Evolutionary conservation across 1,140 invertebrate genomes (phyloP).

Genomic region (Andrena cerasifolii): DNA sequence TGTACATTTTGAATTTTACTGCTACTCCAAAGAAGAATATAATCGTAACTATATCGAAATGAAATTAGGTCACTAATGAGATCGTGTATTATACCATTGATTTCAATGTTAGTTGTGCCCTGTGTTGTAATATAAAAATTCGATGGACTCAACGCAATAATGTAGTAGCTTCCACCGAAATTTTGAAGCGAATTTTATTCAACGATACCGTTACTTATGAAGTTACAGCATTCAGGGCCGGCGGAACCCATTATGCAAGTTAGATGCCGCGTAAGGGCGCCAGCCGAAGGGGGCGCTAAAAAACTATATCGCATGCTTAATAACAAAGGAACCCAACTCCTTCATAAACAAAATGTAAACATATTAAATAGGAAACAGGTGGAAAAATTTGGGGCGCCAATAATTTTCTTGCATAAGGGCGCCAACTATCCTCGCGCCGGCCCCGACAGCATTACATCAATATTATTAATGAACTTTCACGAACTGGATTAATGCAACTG

Average conservation of each 20-base stretch:
- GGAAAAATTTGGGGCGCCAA: no score
- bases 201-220: background rate
- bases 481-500: background rate
- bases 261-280: no score
- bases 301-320: no score
- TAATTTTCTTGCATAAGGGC: no score
- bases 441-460: no score
- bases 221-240: background rate
- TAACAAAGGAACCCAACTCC: no score
- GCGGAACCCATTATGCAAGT: no score
- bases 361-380: no score
- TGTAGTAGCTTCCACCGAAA: background rate
- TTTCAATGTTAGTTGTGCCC: background rate
- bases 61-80: background rate
- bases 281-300: no score
- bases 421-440: no score
- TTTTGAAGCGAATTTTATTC: background rate
- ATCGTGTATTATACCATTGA: background rate
- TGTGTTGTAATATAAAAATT: background rate
- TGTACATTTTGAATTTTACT: background rate
- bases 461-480: background rate
- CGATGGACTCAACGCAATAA: background rate
- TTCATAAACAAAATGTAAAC: no score
- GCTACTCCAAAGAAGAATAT: background rate
- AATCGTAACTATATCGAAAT: no score